Evolutionary conservation across 2,113 vertebrate species (phyloP).

Genomic region (Damaliscus lunatus): DNA sequence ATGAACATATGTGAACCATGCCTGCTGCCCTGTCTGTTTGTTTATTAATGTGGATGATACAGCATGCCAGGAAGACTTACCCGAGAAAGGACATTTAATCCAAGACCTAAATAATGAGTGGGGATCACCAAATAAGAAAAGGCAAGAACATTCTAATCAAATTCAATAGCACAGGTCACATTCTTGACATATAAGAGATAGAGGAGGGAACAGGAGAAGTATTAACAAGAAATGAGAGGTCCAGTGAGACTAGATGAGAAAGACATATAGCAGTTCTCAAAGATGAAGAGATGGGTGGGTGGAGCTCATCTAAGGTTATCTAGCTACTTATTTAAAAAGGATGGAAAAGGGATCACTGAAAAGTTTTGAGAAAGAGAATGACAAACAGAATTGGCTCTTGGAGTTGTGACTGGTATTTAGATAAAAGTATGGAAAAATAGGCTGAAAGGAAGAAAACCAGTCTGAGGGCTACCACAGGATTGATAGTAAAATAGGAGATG

Average conservation of each 20-base stretch:
- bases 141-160: neutral
- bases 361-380: neutral
- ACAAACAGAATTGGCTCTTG: neutral
- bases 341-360: neutral
- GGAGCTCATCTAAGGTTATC: neutral
- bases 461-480: accelerated
- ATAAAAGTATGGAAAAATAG: neutral
- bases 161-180: neutral
- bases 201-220: neutral
- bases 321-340: neutral
- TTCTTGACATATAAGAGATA: neutral
- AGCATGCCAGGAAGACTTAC: neutral
- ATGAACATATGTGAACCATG: neutral
- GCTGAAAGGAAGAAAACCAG: neutral
- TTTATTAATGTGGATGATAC: neutral
- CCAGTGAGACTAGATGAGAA: neutral
- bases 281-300: neutral
- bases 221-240: neutral
- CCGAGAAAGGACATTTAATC: neutral
- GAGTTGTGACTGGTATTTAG: neutral
- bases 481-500: neutral
- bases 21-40: neutral
- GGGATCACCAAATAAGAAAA: neutral
- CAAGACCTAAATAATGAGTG: neutral
- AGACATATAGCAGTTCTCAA: neutral